Evolutionary conservation across 1,140 invertebrate species (phyloP).

Genomic region (Neomicropteryx cornuta): DNA sequence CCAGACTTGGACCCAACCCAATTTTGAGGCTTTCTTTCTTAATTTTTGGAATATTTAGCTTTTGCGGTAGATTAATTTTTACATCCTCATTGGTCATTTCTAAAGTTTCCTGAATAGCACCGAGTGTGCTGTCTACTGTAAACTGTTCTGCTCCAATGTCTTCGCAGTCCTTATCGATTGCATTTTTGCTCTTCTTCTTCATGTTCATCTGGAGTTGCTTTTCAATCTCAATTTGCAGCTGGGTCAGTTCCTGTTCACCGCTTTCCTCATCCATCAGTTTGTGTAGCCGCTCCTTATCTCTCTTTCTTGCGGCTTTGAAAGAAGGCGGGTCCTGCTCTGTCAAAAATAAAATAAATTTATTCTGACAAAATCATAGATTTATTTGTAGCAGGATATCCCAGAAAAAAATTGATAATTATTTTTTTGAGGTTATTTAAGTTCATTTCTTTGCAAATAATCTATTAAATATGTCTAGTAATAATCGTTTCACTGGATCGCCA

Average conservation of each 20-base stretch:
- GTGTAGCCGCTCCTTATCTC: conserved; percentile 70
- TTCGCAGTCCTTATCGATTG: conserved; percentile 5
- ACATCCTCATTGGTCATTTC: too few species aligned
- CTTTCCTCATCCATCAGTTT: conserved; percentile 55
- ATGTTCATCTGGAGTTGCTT: conserved; percentile 56
- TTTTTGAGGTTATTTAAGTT: too few species aligned
- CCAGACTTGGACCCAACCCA: conserved; percentile 12
- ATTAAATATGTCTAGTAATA: too few species aligned
- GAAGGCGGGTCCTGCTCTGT: conserved; percentile 94
- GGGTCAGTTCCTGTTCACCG: conserved; percentile 50
- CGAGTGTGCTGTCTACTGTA: conserved; percentile 10
- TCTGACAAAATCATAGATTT: too few species aligned
- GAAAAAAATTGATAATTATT: too few species aligned
- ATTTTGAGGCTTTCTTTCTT: too few species aligned
- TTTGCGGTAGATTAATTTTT: too few species aligned
- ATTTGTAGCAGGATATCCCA: too few species aligned
- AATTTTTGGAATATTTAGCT: too few species aligned
- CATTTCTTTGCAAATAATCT: too few species aligned
- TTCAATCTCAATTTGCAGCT: conserved; percentile 66
- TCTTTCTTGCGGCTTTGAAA: conserved; percentile 80
- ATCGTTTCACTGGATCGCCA: too few species aligned
- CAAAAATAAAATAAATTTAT: too few species aligned
- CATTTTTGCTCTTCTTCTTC: conserved; percentile 28
- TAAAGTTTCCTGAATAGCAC: conserved; percentile 10
- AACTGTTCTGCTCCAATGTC: conserved; percentile 10